Evolutionary conservation across 2,113 vertebrate species (phyloP).

Genomic region (Eclectus roratus): DNA sequence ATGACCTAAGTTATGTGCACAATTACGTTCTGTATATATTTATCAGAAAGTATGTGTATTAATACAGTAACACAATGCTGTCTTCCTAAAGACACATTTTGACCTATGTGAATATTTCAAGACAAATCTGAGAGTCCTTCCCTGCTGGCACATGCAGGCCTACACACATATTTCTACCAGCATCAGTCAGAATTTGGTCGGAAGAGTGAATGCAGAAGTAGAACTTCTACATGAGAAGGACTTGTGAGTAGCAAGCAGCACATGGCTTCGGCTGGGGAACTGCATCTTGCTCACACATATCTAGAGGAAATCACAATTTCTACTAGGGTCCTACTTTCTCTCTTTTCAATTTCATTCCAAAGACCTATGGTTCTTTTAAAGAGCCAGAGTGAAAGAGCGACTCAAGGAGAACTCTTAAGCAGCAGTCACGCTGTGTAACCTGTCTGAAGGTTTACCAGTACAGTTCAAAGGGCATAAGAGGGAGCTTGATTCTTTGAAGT

Average conservation of each 20-base stretch:
- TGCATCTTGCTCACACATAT: background rate
- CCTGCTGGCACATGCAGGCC: too few species aligned
- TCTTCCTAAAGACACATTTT: background rate
- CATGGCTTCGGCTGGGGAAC: fast-evolving
- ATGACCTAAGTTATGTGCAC: background rate
- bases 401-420: background rate
- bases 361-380: background rate
- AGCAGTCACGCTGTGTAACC: background rate
- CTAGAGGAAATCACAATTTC: background rate
- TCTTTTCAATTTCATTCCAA: background rate
- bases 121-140: background rate
- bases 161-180: background rate
- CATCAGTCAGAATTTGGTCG: background rate
- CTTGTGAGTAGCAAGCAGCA: background rate
- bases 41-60: background rate
- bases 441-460: slow-evolving; percentile 12
- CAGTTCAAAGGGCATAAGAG: slow-evolving; percentile 32
- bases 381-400: background rate
- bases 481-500: slow-evolving; percentile 21
- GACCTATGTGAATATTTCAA: background rate
- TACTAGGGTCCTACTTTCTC: background rate
- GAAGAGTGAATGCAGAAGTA: background rate
- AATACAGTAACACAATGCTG: background rate
- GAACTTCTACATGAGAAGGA: fast-evolving
- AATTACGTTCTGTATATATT: background rate